phyloP scores from a whole-genome alignment of 2,113 vertebrate genomes.

The Rhodinocichla rosea region DNA sequence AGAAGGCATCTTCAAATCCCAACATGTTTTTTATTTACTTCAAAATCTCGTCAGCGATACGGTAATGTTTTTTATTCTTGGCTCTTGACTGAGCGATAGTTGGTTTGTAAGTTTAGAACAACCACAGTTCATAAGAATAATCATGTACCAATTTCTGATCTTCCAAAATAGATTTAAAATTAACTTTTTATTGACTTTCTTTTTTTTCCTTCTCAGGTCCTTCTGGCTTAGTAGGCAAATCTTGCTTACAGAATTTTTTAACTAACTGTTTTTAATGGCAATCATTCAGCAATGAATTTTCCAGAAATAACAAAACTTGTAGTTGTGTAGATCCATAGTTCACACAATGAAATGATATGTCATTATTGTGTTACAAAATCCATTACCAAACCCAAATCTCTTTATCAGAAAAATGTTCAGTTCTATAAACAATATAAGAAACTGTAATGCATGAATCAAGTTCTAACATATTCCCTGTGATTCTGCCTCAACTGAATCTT shows the following conservation, averaged over 20 bases:
- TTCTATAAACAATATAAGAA: background rate
- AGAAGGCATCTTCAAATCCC: background rate
- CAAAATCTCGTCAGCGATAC: background rate
- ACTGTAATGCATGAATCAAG: background rate
- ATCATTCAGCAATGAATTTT: background rate
- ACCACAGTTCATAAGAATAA: background rate
- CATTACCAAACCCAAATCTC: background rate
- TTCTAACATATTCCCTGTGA: background rate
- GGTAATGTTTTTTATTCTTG: background rate
- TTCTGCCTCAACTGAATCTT: background rate
- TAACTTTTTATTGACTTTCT: background rate
- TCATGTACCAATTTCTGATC: background rate
- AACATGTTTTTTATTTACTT: background rate
- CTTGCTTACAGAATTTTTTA: background rate
- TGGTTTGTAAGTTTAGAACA: background rate
- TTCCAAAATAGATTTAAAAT: constrained; percentile 12
- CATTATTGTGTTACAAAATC: background rate
- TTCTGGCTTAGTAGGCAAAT: constrained; percentile 2
- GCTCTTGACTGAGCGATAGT: background rate
- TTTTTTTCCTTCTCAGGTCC: background rate
- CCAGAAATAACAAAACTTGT: background rate
- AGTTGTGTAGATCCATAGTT: background rate
- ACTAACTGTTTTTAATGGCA: background rate
- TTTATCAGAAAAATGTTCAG: background rate
- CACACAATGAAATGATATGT: background rate